Percentiles rank a stretch among this genome's conserved stretches.
phyloP scores from a whole-genome alignment of 2,888 invertebrate genomes.

The Tortrix viridana region DNA sequence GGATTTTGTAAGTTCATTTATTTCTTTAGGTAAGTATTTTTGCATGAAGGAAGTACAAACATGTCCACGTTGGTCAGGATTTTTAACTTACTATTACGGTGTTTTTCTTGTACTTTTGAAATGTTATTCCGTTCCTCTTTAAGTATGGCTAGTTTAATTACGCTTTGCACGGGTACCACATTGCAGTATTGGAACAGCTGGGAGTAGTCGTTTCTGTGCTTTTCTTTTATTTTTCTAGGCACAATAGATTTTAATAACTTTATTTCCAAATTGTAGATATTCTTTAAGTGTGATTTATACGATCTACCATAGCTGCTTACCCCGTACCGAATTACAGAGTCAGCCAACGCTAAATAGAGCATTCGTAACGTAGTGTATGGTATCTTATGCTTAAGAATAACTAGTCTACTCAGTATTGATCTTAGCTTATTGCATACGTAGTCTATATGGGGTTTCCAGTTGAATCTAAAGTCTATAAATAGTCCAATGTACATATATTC shows the following conservation, averaged over 20 bases:
- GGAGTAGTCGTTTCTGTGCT: neutral
- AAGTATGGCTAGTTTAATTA: too few relatives aligned
- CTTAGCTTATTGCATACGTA: slow-evolving; percentile 24
- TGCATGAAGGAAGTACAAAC: too few relatives aligned
- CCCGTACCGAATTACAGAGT: slow-evolving; percentile 11
- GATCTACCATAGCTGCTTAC: slow-evolving; percentile 12
- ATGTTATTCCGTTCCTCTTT: too few relatives aligned
- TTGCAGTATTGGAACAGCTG: slow-evolving; percentile 5
- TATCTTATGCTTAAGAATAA: slow-evolving; percentile 15
- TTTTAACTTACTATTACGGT: too few relatives aligned
- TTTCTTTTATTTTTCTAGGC: neutral
- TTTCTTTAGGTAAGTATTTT: too few relatives aligned
- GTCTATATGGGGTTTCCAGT: slow-evolving; percentile 21
- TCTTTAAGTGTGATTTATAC: neutral
- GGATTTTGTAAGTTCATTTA: too few relatives aligned
- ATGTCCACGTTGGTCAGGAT: too few relatives aligned
- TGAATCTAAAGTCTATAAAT: slow-evolving; percentile 12
- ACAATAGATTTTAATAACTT: slow-evolving; percentile 10
- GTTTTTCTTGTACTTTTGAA: too few relatives aligned
- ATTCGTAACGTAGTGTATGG: slow-evolving; percentile 6
- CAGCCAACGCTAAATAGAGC: slow-evolving; percentile 13
- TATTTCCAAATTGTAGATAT: slow-evolving; percentile 8
- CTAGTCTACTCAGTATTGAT: slow-evolving; percentile 5
- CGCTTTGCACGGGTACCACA: too few relatives aligned
- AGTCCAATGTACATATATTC: slow-evolving; percentile 18